phyloP scores from a whole-genome alignment of 1,140 invertebrate genomes.

The Ostrea edulis region DNA sequence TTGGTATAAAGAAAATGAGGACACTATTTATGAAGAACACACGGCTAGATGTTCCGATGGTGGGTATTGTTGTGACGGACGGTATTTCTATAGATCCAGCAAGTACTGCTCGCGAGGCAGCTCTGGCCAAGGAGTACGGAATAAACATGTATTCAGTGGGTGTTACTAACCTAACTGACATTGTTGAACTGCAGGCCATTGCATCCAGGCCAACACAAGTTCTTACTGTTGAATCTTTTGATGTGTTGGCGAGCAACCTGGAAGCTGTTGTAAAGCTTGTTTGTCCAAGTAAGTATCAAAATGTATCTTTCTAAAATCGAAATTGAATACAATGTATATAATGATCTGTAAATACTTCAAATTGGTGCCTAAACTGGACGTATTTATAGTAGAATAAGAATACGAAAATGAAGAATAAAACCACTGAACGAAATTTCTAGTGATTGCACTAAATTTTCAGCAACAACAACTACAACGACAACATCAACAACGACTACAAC shows the following conservation, averaged over 20 bases:
- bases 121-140: neutral
- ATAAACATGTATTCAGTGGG: constrained; percentile 53
- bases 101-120: neutral
- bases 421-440: too few relatives aligned
- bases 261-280: constrained; percentile 41
- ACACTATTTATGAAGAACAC: constrained; percentile 3
- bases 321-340: too few relatives aligned
- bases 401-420: too few relatives aligned
- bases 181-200: constrained; percentile 42
- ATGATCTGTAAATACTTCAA: too few relatives aligned
- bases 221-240: constrained; percentile 38
- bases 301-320: neutral
- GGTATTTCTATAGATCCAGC: constrained; percentile 41
- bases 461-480: too few relatives aligned
- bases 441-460: too few relatives aligned
- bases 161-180: constrained; percentile 24
- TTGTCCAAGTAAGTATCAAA: constrained; percentile 45
- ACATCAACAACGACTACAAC: too few relatives aligned
- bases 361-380: too few relatives aligned
- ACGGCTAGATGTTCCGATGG: neutral
- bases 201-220: constrained; percentile 36
- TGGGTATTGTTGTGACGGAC: constrained; percentile 46
- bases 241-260: constrained; percentile 14
- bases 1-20: constrained; percentile 45
- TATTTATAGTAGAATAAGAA: too few relatives aligned